Evolutionary conservation across 2,113 vertebrate species (phyloP).

Genomic region (Peromyscus maniculatus): DNA sequence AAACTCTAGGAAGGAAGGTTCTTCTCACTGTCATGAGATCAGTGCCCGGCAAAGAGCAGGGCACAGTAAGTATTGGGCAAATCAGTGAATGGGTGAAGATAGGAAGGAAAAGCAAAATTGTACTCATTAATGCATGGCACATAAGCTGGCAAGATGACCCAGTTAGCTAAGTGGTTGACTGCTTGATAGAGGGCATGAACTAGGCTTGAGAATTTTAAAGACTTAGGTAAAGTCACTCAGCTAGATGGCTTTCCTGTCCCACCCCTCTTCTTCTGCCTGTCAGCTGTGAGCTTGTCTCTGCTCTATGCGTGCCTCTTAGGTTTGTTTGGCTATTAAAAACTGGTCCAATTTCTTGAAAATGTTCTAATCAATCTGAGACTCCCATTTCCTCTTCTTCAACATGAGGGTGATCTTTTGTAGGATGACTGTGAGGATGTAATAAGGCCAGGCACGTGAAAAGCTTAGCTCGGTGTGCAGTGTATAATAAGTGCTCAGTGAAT

Average conservation of each 20-base stretch:
- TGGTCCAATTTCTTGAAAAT: neutral
- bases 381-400: neutral
- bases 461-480: neutral
- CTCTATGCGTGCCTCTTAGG: neutral
- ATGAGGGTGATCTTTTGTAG: neutral
- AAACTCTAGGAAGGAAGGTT: neutral
- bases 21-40: neutral
- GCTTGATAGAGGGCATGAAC: neutral
- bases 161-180: neutral
- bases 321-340: neutral
- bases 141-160: neutral
- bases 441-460: neutral
- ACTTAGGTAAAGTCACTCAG: neutral
- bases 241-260: neutral
- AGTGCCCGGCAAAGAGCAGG: neutral
- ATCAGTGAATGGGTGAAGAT: neutral
- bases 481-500: neutral
- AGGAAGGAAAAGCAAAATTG: neutral
- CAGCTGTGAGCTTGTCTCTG: neutral
- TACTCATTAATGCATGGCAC: no score
- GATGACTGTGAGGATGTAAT: neutral
- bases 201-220: neutral
- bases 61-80: neutral
- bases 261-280: neutral
- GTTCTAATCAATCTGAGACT: constrained; percentile 32